Percentiles rank a stretch among this genome's conserved stretches.
Conservation (phyloP, 2,113 vertebrate species). For the Carollia perspicillata region DNA sequence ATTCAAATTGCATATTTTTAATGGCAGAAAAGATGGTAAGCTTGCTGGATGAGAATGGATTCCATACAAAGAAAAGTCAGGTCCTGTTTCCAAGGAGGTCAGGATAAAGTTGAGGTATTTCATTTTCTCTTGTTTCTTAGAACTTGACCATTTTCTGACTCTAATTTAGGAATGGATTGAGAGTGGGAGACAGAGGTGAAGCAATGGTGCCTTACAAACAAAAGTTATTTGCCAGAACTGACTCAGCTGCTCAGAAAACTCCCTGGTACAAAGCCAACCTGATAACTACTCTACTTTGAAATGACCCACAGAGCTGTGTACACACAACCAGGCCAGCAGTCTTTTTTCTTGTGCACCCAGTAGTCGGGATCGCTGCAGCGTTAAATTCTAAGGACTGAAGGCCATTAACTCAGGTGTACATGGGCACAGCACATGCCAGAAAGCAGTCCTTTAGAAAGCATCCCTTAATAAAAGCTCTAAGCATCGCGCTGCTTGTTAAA, state of each 20-base stretch:
- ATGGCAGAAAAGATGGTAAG: not conserved
- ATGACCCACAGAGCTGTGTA: not conserved
- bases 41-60: not conserved
- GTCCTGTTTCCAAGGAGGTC: not conserved
- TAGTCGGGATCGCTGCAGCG: not conserved
- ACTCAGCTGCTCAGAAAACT: not conserved
- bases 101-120: conserved; percentile 20
- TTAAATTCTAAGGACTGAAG: conserved; percentile 4
- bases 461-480: not conserved
- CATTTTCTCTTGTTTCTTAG: conserved; percentile 1
- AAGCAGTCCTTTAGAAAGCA: not conserved
- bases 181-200: not conserved
- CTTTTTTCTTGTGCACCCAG: not conserved
- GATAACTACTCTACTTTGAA: not conserved
- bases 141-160: not conserved
- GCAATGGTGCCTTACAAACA: conserved; percentile 28
- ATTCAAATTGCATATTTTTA: conserved; percentile 27
- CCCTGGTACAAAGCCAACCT: not conserved
- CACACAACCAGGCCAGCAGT: not conserved
- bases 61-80: not conserved
- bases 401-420: not conserved
- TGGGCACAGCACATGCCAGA: not conserved
- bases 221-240: conserved; percentile 16
- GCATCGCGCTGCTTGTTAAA: not conserved
- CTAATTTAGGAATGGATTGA: not conserved